phyloP scores from a whole-genome alignment of 2,797 vertebrate genomes.

The Gymnopithys bicolor region DNA sequence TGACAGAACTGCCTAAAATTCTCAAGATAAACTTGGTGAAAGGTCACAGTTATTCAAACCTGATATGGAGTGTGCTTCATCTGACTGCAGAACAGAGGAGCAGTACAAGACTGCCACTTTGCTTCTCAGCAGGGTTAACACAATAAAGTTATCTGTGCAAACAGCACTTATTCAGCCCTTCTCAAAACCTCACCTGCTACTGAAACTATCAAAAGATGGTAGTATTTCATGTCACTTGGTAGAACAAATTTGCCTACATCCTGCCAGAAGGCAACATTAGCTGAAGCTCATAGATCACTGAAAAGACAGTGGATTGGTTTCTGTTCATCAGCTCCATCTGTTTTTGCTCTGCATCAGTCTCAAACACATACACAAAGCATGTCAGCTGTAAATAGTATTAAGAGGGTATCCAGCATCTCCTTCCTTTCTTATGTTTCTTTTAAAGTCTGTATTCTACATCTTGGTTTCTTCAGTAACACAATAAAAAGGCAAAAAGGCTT shows the following conservation, averaged over 20 bases:
- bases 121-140: background rate
- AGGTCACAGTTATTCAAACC: background rate
- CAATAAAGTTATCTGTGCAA: background rate
- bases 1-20: background rate
- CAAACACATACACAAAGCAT: background rate
- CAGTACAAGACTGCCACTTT: background rate
- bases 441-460: background rate
- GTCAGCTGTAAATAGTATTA: background rate
- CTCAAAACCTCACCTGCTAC: background rate
- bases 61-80: background rate
- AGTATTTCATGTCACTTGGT: background rate
- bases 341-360: background rate
- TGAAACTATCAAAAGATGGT: background rate
- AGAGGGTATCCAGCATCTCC: background rate
- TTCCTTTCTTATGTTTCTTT: background rate
- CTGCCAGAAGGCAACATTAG: background rate
- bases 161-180: background rate
- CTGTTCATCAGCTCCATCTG: background rate
- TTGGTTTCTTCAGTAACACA: background rate
- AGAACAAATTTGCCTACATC: background rate
- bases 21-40: background rate
- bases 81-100: background rate
- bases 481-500: background rate
- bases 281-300: background rate
- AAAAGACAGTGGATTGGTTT: background rate